Evolutionary conservation across 2,797 vertebrate species (phyloP).

Genomic region (Hydrocynus forskahlii): DNA sequence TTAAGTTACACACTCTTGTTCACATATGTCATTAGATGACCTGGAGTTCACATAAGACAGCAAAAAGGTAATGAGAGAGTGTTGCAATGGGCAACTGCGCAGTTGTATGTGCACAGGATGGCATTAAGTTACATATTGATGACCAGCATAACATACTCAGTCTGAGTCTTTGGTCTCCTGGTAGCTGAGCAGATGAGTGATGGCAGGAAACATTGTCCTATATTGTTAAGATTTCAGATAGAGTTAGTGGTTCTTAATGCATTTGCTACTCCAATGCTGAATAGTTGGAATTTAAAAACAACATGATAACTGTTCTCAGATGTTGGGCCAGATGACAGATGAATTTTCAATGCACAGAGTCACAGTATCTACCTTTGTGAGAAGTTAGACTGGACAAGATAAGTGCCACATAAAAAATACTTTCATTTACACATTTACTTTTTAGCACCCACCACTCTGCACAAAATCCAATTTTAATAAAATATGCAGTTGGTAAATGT

Average conservation of each 20-base stretch:
- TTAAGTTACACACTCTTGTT: conserved; percentile 43
- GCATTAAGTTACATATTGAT: not conserved
- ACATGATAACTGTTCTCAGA: no score
- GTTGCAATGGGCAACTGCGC: conserved; percentile 5
- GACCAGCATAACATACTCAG: not conserved
- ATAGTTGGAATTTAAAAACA: not conserved
- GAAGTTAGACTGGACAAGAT: no score
- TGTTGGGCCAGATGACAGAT: no score
- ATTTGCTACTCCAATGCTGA: not conserved
- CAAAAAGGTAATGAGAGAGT: conserved; percentile 26
- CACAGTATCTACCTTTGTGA: no score
- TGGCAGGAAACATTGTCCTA: not conserved
- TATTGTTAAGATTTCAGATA: not conserved
- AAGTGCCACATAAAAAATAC: no score
- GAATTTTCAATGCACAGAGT: no score
- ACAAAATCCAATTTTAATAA: no score
- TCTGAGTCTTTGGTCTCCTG: not conserved
- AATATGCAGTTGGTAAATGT: no score
- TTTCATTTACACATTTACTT: no score
- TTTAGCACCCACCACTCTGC: no score
- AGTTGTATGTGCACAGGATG: not conserved
- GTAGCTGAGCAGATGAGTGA: not conserved
- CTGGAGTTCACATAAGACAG: conserved; percentile 7
- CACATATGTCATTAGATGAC: conserved; percentile 32
- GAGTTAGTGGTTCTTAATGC: no score